Evolutionary conservation across 2,888 invertebrate genomes (phyloP).

Genomic region (Dryobotodes eremita): DNA sequence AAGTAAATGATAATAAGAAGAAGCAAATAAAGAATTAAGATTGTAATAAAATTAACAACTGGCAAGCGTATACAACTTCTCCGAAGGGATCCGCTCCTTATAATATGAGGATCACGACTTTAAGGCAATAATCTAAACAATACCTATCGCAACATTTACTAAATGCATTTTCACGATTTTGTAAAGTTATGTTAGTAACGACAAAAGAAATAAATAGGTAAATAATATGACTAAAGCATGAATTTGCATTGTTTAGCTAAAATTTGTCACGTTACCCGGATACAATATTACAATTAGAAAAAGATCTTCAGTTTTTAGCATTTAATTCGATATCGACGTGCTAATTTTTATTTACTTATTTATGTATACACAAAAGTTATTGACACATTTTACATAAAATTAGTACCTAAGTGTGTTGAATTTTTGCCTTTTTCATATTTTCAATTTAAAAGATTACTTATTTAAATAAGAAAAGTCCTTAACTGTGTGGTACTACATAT

Average conservation of each 20-base stretch:
- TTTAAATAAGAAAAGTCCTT: background rate
- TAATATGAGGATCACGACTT: constrained; percentile 34
- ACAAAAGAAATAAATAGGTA: constrained; percentile 7
- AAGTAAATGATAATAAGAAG: background rate
- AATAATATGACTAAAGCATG: constrained; percentile 7
- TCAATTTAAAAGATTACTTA: background rate
- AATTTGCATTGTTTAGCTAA: constrained; percentile 35
- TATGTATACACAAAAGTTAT: background rate
- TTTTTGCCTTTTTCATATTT: background rate
- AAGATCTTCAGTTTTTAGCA: constrained; percentile 3
- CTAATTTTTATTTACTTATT: background rate
- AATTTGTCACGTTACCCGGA: constrained; percentile 30
- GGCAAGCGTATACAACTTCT: background rate
- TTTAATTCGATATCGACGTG: constrained; percentile 12
- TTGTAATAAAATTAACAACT: constrained; percentile 10
- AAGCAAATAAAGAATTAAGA: background rate
- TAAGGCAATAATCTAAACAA: constrained; percentile 46
- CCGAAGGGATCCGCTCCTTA: constrained; percentile 6
- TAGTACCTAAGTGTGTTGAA: background rate
- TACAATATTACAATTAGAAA: constrained; percentile 9
- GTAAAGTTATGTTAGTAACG: constrained; percentile 24
- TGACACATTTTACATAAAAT: background rate
- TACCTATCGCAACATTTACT: constrained; percentile 22
- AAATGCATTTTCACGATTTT: constrained; percentile 43
- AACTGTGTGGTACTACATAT: background rate